A percentile compares a stretch with the other conserved stretches of the same genome.
phyloP scores from a whole-genome alignment of 2,113 vertebrate species.

The Syngnathus floridae region DNA sequence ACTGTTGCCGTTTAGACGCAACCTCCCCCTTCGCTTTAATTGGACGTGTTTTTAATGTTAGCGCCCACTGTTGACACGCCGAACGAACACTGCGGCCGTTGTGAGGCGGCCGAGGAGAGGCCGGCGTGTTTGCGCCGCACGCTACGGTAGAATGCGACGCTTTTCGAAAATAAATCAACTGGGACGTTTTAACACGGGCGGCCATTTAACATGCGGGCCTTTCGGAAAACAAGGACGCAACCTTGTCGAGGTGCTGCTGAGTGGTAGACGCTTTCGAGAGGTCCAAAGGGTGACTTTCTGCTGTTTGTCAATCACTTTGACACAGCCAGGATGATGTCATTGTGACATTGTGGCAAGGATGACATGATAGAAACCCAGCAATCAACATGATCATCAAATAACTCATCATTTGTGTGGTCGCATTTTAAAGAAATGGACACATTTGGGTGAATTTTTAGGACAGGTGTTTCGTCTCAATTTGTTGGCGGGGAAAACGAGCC shows the following conservation, averaged over 20 bases:
- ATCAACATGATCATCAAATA: background rate
- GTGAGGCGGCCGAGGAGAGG: slow-evolving; percentile 36
- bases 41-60: slow-evolving; percentile 48
- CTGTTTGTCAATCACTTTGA: background rate
- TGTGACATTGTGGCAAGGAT: background rate
- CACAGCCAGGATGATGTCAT: background rate
- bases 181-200: background rate
- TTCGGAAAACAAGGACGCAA: background rate
- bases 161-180: background rate
- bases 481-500: background rate
- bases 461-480: background rate
- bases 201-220: background rate
- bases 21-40: slow-evolving; percentile 42
- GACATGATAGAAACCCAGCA: background rate
- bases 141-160: background rate
- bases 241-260: background rate
- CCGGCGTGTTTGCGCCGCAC: background rate
- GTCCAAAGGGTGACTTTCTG: slow-evolving; percentile 1
- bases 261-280: background rate
- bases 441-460: background rate
- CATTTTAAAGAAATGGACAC: background rate
- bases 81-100: slow-evolving; percentile 41
- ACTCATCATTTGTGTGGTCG: background rate
- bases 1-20: slow-evolving; percentile 41
- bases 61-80: slow-evolving; percentile 38